Evolutionary conservation across 2,113 vertebrate species (phyloP).

Genomic region (Salvelinus namaycush): DNA sequence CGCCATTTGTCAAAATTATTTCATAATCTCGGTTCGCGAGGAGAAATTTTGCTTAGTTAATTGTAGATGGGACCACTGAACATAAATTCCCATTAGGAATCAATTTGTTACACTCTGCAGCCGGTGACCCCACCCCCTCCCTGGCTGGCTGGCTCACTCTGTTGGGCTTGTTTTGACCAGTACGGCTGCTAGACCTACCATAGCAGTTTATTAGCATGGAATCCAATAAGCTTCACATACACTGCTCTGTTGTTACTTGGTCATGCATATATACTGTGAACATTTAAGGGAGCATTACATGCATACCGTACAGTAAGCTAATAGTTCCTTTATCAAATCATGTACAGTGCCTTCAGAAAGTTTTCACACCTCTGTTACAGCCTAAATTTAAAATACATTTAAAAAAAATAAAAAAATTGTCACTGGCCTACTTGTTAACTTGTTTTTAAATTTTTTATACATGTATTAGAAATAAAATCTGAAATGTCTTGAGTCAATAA

Average conservation of each 20-base stretch:
- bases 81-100: slow-evolving; percentile 74
- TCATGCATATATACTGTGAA: no score
- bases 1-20: slow-evolving; percentile 80
- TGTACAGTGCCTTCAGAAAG: no score
- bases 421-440: no score
- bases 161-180: slow-evolving; percentile 31
- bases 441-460: no score
- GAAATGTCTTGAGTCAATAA: no score
- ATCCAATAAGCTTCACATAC: neutral
- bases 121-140: slow-evolving; percentile 42
- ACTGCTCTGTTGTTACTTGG: neutral
- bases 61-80: slow-evolving; percentile 64
- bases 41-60: slow-evolving; percentile 75
- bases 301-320: no score
- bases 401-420: no score
- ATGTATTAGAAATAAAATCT: no score
- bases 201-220: neutral
- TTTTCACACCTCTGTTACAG: no score
- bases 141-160: slow-evolving; percentile 2
- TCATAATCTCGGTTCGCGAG: slow-evolving; percentile 65
- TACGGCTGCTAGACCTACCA: neutral
- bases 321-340: no score
- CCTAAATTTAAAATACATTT: no score
- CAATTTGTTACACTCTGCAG: slow-evolving; percentile 60
- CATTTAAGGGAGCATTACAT: no score